Conservation (phyloP, 2,888 invertebrate genomes). For the Dermolepida albohirtum region DNA sequence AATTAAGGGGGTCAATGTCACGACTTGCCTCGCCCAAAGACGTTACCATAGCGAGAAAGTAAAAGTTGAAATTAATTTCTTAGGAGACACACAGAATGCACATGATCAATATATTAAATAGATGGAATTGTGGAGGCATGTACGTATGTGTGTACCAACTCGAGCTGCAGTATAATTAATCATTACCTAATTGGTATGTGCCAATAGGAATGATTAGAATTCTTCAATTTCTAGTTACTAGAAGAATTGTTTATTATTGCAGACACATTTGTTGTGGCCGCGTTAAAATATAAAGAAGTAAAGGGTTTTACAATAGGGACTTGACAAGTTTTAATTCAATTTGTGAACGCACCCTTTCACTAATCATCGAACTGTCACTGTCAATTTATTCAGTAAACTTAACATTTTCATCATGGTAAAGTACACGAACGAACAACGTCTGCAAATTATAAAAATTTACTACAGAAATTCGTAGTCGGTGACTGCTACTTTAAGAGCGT, state of each 20-base stretch:
- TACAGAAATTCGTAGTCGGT: no score
- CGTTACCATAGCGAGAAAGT: slow-evolving; percentile 39
- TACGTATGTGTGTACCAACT: background rate
- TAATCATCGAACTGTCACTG: no score
- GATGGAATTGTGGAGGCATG: slow-evolving; percentile 6
- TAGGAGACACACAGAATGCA: slow-evolving; percentile 26
- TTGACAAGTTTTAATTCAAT: no score
- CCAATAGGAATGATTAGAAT: slow-evolving; percentile 29
- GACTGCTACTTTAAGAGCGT: no score
- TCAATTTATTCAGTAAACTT: no score
- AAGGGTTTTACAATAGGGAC: no score
- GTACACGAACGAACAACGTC: no score
- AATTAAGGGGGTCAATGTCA: slow-evolving; percentile 36
- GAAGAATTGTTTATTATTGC: slow-evolving; percentile 9
- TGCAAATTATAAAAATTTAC: no score
- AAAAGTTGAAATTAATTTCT: slow-evolving; percentile 41
- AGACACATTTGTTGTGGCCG: no score
- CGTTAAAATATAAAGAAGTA: no score
- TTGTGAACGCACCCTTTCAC: no score
- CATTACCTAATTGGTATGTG: slow-evolving; percentile 28
- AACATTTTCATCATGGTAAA: no score
- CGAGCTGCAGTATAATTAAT: background rate
- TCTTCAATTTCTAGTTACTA: slow-evolving; percentile 19
- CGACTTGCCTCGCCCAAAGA: slow-evolving; percentile 38
- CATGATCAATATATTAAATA: slow-evolving; percentile 30